Evolutionary conservation across 1,140 invertebrate genomes (phyloP).

Genomic region (Elymnias hypermnestra): DNA sequence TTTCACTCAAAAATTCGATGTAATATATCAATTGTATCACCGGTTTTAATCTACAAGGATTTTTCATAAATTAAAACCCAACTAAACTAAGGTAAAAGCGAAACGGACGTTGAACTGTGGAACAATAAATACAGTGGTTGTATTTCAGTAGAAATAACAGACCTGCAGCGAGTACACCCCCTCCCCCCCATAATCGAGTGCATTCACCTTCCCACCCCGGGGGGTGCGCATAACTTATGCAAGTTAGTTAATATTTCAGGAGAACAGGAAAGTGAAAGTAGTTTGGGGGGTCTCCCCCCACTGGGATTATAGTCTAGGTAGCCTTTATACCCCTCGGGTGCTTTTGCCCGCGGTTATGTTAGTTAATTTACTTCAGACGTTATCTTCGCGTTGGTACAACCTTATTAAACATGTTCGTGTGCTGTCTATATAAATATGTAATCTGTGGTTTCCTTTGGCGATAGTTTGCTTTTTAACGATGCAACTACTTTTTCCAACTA

Average conservation of each 20-base stretch:
- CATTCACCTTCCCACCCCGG: conserved; percentile 42
- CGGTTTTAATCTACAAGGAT: too few species aligned
- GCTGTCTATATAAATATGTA: neutral
- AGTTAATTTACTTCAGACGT: conserved; percentile 17
- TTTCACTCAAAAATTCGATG: too few species aligned
- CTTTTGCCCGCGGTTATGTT: conserved; percentile 16
- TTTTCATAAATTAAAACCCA: too few species aligned
- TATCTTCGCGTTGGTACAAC: conserved; percentile 7
- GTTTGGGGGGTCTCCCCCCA: conserved; percentile 11
- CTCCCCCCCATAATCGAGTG: conserved; percentile 20
- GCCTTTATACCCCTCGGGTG: conserved; percentile 9
- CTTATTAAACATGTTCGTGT: conserved; percentile 6
- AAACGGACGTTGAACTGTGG: conserved; percentile 34
- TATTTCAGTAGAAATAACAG: conserved; percentile 34
- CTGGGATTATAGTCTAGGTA: conserved; percentile 27
- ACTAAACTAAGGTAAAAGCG: conserved; percentile 12
- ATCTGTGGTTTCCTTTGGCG: neutral
- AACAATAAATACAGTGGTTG: conserved; percentile 18
- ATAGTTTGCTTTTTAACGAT: neutral
- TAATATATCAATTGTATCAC: too few species aligned
- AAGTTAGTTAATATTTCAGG: conserved; percentile 57
- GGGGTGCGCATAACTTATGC: conserved; percentile 46
- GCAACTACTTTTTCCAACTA: too few species aligned
- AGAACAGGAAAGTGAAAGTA: conserved; percentile 50
- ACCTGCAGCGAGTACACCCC: conserved; percentile 21